A percentile compares a stretch with the other conserved stretches of the same genome.
These are phyloP conservation scores for Drosophila tristis DNA, from an alignment of 1,140 invertebrate species.

Conservation along the genomic window DNA sequence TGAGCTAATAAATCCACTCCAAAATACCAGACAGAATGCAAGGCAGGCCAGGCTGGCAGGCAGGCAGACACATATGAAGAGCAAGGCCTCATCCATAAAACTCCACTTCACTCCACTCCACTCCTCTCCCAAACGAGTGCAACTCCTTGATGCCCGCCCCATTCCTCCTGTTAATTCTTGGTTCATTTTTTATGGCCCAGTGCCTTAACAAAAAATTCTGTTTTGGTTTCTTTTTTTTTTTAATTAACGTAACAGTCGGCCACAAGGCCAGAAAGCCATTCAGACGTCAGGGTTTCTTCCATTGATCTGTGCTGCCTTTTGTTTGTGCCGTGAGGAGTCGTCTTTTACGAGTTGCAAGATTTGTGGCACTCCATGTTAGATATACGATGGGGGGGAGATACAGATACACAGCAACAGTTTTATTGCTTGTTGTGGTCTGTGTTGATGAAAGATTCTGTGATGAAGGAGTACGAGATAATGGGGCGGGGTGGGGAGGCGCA, in stretches of 20 bases:
- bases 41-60: neutral
- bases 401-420: no score
- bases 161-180: slow-evolving; percentile 1
- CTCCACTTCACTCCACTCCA: neutral
- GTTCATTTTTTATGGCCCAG: slow-evolving; percentile 51
- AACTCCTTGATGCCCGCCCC: slow-evolving; percentile 18
- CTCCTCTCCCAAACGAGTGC: slow-evolving; percentile 22
- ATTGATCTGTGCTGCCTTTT: slow-evolving; percentile 58
- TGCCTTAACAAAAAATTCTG: slow-evolving; percentile 50
- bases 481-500: no score
- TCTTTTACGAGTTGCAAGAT: slow-evolving; percentile 58
- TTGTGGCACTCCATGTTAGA: slow-evolving; percentile 46
- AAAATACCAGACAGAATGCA: slow-evolving; percentile 43
- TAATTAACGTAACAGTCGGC: slow-evolving; percentile 55
- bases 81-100: slow-evolving; percentile 54
- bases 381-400: slow-evolving; percentile 30
- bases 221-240: slow-evolving; percentile 56
- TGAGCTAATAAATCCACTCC: slow-evolving; percentile 68
- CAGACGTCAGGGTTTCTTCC: slow-evolving; percentile 14
- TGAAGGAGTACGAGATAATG: no score
- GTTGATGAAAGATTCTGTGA: no score
- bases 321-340: slow-evolving; percentile 34
- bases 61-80: slow-evolving; percentile 40
- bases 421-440: no score
- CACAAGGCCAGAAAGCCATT: slow-evolving; percentile 10